Conservation (phyloP, 2,888 invertebrate genomes). For the Aporophyla nigra region DNA sequence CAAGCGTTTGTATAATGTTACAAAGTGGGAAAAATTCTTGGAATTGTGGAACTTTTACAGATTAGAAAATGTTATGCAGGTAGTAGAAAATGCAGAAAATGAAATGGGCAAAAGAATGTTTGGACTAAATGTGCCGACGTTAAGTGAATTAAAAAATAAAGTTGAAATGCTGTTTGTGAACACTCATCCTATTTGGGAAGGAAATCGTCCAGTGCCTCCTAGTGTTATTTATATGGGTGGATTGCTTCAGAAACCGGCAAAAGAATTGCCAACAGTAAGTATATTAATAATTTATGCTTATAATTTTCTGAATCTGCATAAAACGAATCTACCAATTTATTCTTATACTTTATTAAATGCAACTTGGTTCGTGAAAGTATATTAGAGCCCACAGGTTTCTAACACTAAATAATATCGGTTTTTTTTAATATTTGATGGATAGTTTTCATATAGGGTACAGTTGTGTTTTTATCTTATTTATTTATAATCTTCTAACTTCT, state of each 20-base stretch:
- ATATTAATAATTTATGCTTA: neutral
- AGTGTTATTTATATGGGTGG: slow-evolving; percentile 82
- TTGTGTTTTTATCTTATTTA: too few relatives aligned
- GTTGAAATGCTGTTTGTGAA: slow-evolving; percentile 83
- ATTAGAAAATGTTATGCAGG: slow-evolving; percentile 37
- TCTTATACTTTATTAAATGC: slow-evolving; percentile 1
- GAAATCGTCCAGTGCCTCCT: slow-evolving; percentile 80
- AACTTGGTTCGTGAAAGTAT: neutral
- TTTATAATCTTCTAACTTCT: too few relatives aligned
- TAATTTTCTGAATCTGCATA: neutral
- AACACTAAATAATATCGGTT: too few relatives aligned
- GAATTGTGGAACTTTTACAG: slow-evolving; percentile 57
- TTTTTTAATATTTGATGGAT: neutral
- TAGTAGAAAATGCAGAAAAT: slow-evolving; percentile 55
- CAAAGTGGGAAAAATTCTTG: slow-evolving; percentile 70
- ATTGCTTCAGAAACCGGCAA: slow-evolving; percentile 29
- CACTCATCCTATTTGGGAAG: slow-evolving; percentile 77
- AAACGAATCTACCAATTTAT: neutral
- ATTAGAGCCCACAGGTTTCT: neutral
- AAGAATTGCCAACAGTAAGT: slow-evolving; percentile 45
- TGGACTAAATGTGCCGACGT: slow-evolving; percentile 65
- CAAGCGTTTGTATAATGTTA: slow-evolving; percentile 66
- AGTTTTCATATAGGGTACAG: too few relatives aligned
- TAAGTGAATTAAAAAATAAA: slow-evolving; percentile 69
- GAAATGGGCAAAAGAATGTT: slow-evolving; percentile 60